Percentiles rank a stretch among this genome's conserved stretches.
phyloP scores from a whole-genome alignment of 2,113 vertebrate genomes.

The Bujurquina vittata region DNA sequence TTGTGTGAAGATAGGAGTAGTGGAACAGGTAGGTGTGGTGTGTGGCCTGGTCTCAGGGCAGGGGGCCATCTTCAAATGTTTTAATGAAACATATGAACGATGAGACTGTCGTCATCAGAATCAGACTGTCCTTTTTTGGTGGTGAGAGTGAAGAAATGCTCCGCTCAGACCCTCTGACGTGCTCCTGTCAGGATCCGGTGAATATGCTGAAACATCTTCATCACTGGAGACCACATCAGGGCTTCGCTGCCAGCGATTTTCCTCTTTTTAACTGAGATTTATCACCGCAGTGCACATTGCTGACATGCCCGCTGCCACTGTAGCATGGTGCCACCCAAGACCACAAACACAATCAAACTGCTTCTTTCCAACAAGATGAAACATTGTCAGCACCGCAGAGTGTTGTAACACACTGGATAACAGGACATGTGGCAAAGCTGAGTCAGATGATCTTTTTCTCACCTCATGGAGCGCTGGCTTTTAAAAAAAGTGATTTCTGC shows the following conservation, averaged over 20 bases:
- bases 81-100: not conserved
- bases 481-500: not conserved
- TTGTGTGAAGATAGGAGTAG: slow-evolving; percentile 29
- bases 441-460: not conserved
- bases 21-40: slow-evolving; percentile 36
- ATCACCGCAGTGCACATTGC: slow-evolving; percentile 47
- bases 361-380: slow-evolving; percentile 34
- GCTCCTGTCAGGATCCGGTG: not conserved
- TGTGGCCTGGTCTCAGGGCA: too few relatives aligned
- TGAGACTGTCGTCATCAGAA: slow-evolving; percentile 30
- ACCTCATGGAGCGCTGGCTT: not conserved
- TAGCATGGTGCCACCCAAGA: not conserved
- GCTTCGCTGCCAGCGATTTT: not conserved
- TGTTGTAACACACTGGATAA: slow-evolving; percentile 7
- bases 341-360: slow-evolving; percentile 19
- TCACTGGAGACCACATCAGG: not conserved
- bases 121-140: slow-evolving; percentile 12
- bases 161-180: not conserved
- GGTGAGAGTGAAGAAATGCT: not conserved
- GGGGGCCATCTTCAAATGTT: slow-evolving; percentile 39
- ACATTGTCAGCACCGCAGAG: slow-evolving; percentile 7
- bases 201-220: slow-evolving; percentile 4
- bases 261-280: slow-evolving; percentile 33
- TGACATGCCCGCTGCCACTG: slow-evolving; percentile 16
- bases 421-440: slow-evolving; percentile 6